phyloP scores from a whole-genome alignment of 2,888 invertebrate genomes.

The Coenonympha arcania region DNA sequence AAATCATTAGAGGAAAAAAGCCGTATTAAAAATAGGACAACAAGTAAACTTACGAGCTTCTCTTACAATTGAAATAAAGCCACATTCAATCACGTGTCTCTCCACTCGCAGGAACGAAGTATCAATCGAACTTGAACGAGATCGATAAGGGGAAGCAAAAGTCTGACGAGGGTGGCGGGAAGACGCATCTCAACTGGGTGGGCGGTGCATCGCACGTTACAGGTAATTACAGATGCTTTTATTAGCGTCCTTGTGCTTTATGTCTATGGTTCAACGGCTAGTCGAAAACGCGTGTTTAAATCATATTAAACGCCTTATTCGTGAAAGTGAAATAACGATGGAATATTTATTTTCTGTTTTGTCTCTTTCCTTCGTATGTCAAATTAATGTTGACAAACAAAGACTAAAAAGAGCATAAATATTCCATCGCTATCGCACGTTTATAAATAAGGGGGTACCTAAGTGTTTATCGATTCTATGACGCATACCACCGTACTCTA shows the following conservation, averaged over 20 bases:
- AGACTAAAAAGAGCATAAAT: too few species aligned
- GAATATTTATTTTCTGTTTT: too few species aligned
- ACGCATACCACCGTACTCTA: too few species aligned
- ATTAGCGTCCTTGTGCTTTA: constrained; percentile 7
- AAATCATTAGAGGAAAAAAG: not conserved
- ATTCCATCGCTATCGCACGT: too few species aligned
- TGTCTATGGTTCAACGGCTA: too few species aligned
- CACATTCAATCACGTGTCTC: constrained; percentile 31
- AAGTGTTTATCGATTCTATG: too few species aligned
- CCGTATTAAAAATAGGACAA: not conserved
- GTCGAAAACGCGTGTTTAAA: too few species aligned
- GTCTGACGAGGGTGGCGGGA: constrained; percentile 75
- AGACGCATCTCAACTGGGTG: constrained; percentile 72
- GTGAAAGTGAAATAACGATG: too few species aligned
- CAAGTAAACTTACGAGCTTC: not conserved
- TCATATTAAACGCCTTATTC: too few species aligned
- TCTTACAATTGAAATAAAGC: constrained; percentile 12
- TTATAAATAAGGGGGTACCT: too few species aligned
- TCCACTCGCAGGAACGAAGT: constrained; percentile 78
- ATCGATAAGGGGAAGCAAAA: constrained; percentile 87
- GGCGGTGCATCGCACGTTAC: constrained; percentile 66
- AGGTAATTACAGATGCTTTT: constrained; percentile 41
- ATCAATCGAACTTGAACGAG: constrained; percentile 83
- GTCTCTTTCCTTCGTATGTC: too few species aligned
- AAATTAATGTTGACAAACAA: too few species aligned